Evolutionary conservation across 2,888 invertebrate species (phyloP).

Genomic region (Dastarcus helophoroides): DNA sequence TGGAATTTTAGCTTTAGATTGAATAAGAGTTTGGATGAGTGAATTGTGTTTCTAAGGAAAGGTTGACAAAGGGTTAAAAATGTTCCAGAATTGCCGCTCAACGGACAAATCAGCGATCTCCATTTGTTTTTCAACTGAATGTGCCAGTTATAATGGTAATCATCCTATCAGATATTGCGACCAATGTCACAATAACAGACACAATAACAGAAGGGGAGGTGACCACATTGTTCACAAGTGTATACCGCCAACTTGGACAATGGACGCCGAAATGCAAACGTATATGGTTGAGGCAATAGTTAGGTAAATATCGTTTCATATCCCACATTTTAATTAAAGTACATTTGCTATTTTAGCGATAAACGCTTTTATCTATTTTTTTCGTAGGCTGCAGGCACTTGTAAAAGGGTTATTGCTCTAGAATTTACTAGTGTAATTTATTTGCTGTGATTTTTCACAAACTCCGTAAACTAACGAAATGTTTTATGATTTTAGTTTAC

Average conservation of each 20-base stretch:
- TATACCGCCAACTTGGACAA: slow-evolving; percentile 76
- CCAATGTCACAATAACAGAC: slow-evolving; percentile 80
- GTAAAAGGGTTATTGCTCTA: too few relatives aligned
- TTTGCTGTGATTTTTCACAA: too few relatives aligned
- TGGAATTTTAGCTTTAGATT: too few relatives aligned
- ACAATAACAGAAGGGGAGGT: slow-evolving; percentile 74
- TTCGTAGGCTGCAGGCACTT: too few relatives aligned
- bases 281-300: slow-evolving; percentile 92
- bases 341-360: too few relatives aligned
- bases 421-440: too few relatives aligned
- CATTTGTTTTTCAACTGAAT: slow-evolving; percentile 94
- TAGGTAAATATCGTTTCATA: slow-evolving; percentile 60
- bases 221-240: slow-evolving; percentile 87
- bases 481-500: slow-evolving; percentile 55
- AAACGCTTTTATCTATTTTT: too few relatives aligned
- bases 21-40: too few relatives aligned
- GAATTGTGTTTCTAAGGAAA: too few relatives aligned
- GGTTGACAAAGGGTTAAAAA: too few relatives aligned
- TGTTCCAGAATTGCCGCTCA: slow-evolving; percentile 76
- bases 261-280: slow-evolving; percentile 83
- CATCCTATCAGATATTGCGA: slow-evolving; percentile 90
- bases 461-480: too few relatives aligned
- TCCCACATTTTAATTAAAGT: too few relatives aligned
- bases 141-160: slow-evolving; percentile 91
- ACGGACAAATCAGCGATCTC: slow-evolving; percentile 85